Evolutionary conservation across 2,113 vertebrate genomes (phyloP), one percentile per base, ranked within the genome.

Genomic region (Oryzias celebensis): DNA sequence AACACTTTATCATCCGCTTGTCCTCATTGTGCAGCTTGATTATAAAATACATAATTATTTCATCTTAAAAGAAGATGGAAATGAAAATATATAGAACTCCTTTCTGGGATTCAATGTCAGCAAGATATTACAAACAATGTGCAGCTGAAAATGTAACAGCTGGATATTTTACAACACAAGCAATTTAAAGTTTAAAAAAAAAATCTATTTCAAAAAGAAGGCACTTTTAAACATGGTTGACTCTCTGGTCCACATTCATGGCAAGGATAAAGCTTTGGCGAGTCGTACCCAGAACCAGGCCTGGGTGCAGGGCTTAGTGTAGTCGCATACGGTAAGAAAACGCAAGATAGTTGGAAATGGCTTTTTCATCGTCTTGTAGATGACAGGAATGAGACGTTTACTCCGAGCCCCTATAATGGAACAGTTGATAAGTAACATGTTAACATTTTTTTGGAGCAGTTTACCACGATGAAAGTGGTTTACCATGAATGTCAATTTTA

Each of bases 271-370:
- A 7, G 94, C 94, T 79, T 88, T 96, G 65, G 95, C 96, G n/a
- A 99, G 92, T 58, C 97, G 93, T 0, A 0, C 71, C 98, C 97
- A 99, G 91, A 99, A 99, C 97, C 97, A 99, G 14, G 76, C 82
- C 72, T 98, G 92, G 18, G 96, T 98, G 78, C 92, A 94, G 1
- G 93, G 94, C 20, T 95, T 93, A 54, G 95, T 99, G 81, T 98
- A 99, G 88, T 99, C 98, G 0, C 96, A 99, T 16, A 96, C 62
- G 0, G 98, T 99, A 62, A 99, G 94, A 86, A 98, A 98, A 43
- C 95, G 90, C 3, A 99, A 68, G 74, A 99, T 98, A 75, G 94
- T 98, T 0, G 98, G 98, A 20, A 97, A 99, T 2, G 92, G 92
- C 0, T 88, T 96, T 71, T 88, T 93, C 95, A 99, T 99, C 0